A percentile compares a stretch with the other conserved stretches of the same genome.
Conservation (phyloP, 2,888 invertebrate genomes). For the Scaptomyza polygonia region DNA sequence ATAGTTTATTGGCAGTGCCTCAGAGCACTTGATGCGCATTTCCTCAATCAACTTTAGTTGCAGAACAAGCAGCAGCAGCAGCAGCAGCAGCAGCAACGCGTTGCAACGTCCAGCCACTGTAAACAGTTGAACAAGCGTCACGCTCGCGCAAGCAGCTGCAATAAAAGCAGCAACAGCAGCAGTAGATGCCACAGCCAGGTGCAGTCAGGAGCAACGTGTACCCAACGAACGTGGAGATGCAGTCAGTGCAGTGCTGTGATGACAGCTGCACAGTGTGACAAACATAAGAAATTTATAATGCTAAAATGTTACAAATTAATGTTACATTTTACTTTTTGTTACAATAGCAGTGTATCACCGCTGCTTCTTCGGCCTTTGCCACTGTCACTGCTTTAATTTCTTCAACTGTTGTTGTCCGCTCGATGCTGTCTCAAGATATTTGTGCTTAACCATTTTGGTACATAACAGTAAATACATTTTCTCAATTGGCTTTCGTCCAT, state of each 20-base stretch:
- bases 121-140: conserved; percentile 68
- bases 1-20: conserved; percentile 77
- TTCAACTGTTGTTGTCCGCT: background rate
- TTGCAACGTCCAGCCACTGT: conserved; percentile 46
- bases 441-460: conserved; percentile 69
- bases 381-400: background rate
- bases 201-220: conserved; percentile 13
- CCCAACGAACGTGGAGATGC: background rate
- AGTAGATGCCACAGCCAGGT: conserved; percentile 17
- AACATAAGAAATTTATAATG: background rate
- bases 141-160: conserved; percentile 38
- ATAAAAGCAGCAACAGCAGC: conserved; percentile 11
- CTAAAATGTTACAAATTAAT: background rate
- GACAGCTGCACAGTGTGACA: conserved; percentile 31
- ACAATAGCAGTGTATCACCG: conserved; percentile 9
- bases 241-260: no score
- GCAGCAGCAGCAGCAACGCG: background rate
- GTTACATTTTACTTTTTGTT: background rate
- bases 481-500: conserved; percentile 67
- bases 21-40: conserved; percentile 75
- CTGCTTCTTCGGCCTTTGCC: background rate
- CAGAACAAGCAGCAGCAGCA: conserved; percentile 18
- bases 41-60: conserved; percentile 72
- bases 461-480: conserved; percentile 78
- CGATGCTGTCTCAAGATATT: conserved; percentile 32